These are phyloP conservation scores for Nomada fabriciana DNA, from an alignment of 2,888 invertebrate species.

Conservation along the genomic window DNA sequence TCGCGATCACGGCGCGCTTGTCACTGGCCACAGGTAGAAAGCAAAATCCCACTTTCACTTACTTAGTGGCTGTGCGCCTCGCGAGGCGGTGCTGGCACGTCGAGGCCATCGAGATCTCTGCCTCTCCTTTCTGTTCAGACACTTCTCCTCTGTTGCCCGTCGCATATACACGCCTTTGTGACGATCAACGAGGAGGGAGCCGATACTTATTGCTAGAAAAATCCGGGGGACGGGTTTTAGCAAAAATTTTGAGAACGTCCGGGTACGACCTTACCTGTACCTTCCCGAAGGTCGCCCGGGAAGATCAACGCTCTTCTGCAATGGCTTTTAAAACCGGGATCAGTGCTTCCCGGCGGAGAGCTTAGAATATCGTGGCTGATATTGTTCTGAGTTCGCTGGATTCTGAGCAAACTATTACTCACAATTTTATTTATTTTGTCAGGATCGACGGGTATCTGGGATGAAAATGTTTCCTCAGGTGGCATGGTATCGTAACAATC, in stretches of 20 bases:
- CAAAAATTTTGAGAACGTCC: constrained; percentile 45
- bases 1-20: constrained; percentile 67
- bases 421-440: too few species aligned
- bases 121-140: constrained; percentile 40
- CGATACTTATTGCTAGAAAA: constrained; percentile 33
- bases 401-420: too few species aligned
- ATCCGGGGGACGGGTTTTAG: constrained; percentile 45
- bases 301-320: constrained; percentile 34
- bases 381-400: neutral
- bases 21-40: constrained; percentile 80
- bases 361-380: neutral
- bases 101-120: constrained; percentile 77
- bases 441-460: too few species aligned
- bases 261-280: constrained; percentile 47
- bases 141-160: constrained; percentile 8
- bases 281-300: constrained; percentile 33
- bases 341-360: neutral
- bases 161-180: constrained; percentile 35
- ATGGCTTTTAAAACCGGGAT: neutral
- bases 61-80: constrained; percentile 66
- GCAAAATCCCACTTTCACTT: constrained; percentile 84
- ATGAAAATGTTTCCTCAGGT: too few species aligned
- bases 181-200: constrained; percentile 36
- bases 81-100: constrained; percentile 76
- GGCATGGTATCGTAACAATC: too few species aligned